Evolutionary conservation across 2,888 invertebrate species (phyloP).

Genomic region (Gibbula magus): DNA sequence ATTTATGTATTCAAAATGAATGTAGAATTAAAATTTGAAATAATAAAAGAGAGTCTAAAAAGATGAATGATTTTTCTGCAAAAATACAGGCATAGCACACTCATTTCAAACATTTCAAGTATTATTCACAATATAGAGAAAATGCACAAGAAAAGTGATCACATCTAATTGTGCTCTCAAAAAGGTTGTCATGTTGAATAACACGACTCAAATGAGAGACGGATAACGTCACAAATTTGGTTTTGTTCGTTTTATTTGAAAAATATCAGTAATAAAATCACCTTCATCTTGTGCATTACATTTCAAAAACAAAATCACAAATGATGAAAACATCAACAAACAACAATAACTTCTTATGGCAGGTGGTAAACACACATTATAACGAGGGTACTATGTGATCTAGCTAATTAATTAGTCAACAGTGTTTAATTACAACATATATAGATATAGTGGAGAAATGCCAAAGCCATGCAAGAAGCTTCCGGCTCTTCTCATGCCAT

Average conservation of each 20-base stretch:
- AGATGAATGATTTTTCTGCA: neutral
- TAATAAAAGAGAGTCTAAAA: too few relatives aligned
- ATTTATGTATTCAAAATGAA: too few relatives aligned
- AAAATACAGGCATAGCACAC: neutral
- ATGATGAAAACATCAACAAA: neutral
- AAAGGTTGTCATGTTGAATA: neutral
- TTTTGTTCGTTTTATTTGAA: neutral
- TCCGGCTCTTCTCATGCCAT: conserved; percentile 12
- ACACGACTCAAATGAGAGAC: neutral
- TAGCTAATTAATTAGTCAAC: conserved; percentile 16
- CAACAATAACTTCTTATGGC: conserved; percentile 20
- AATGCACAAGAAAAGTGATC: conserved; percentile 4
- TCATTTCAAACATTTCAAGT: neutral
- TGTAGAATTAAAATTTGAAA: too few relatives aligned
- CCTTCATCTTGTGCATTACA: conserved; percentile 14
- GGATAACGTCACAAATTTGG: neutral
- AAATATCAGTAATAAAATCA: neutral
- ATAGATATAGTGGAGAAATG: conserved; percentile 1
- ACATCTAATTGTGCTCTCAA: neutral
- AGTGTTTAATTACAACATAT: conserved; percentile 17
- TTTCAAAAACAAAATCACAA: neutral
- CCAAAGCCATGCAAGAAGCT: conserved; percentile 20
- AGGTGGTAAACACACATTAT: conserved; percentile 5
- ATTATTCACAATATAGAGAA: neutral
- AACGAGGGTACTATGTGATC: neutral